A percentile compares a stretch with the other conserved stretches of the same genome.
These are phyloP conservation scores for Catalaphyllia jardinei DNA, from an alignment of 64 coral and sea anemone species.

Conservation along the genomic window DNA sequence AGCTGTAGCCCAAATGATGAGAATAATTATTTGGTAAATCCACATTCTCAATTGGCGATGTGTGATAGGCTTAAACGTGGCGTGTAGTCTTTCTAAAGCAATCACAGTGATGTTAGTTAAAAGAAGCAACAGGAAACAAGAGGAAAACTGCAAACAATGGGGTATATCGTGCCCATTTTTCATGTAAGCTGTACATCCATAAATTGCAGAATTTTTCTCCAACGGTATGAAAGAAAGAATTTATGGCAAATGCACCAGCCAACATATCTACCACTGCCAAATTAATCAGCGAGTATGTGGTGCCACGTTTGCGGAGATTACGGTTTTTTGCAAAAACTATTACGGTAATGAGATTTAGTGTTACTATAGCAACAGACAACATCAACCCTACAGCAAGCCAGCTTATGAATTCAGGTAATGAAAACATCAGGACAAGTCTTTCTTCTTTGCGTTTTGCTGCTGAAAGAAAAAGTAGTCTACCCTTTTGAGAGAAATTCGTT, in stretches of 20 bases:
- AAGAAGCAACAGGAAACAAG: conserved; percentile 1
- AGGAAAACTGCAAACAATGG: neutral
- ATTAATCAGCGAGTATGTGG: neutral
- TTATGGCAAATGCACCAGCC: neutral
- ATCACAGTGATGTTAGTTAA: neutral
- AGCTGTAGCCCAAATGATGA: neutral
- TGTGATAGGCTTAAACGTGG: neutral
- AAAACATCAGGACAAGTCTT: no score
- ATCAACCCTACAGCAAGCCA: neutral
- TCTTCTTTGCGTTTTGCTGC: no score
- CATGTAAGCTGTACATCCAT: neutral
- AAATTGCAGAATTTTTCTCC: neutral
- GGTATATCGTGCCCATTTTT: neutral
- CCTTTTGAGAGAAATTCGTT: no score
- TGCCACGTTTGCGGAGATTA: neutral
- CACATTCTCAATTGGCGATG: neutral
- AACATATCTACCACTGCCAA: neutral
- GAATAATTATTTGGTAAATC: neutral
- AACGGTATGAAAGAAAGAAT: neutral
- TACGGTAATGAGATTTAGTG: neutral
- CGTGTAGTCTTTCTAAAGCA: neutral
- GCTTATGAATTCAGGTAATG: neutral
- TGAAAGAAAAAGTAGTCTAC: no score
- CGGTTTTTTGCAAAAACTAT: neutral
- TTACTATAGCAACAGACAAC: neutral